Base-by-base conservation (phyloP, 2,797 vertebrate genomes). In the Manis pentadactyla region DNA sequence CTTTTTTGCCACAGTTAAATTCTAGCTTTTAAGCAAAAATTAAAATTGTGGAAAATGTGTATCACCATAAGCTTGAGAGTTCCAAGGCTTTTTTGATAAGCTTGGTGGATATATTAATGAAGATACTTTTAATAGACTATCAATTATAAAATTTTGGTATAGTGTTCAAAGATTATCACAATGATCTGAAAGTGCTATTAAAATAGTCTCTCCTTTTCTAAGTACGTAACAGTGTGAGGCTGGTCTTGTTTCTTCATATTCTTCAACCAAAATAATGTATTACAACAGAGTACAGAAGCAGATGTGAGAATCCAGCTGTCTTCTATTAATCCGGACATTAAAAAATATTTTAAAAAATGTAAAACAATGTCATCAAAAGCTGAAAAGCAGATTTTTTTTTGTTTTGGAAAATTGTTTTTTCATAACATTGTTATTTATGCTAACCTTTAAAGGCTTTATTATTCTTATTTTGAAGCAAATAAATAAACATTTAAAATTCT, bases 401-500 rank as follows among this genome's bases (percentile, higher is more conserved):
- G 18, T 61, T 78, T 84, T 78, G 18, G 63, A 96, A 93, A 95
- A 92, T 57, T 37, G 82, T 18, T 49, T 39, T 90, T 82, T 71
- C 19, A 68, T 87, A 78, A 81, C 66, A 90, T 69, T 92, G 23
- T 78, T 82, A 74, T 68, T 95, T 89, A 93, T 73, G 14, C 42
- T 53, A 82, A 79, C 19, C 73, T 66, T 42, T 87, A 81, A 82
- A 94, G 21, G 18, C 2, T 78, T 85, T 93, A 82, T 61, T 88
- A 63, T 78, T 94, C 34, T 85, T 51, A 93, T 79, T 96, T 93
- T 90, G 39, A 94, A 97, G 53, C 0, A 85, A 96, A 66, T 63
- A 92, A 63, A 77, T 61, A 61, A 31, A 64, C 55, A n/a, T 42
- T 64, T 59, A 34, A 84, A 77, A 79, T 95, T 95, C 14, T 71